A percentile compares a stretch with the other conserved stretches of the same genome.
Conservation (phyloP, 2,797 vertebrate species). For the Ceyx erithaca region DNA sequence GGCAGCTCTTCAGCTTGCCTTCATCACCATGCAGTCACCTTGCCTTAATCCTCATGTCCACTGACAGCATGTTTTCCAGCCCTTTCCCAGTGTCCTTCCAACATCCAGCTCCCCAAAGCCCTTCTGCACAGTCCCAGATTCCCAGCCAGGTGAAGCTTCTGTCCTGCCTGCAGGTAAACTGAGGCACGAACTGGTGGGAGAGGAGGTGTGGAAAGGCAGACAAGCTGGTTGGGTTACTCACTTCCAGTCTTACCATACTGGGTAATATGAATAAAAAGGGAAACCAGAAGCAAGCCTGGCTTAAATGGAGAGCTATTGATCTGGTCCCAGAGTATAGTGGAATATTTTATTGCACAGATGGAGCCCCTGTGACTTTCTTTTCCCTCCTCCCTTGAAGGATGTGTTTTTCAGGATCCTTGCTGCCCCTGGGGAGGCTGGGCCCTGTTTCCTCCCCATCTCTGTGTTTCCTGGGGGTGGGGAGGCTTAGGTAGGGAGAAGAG, state of each 20-base stretch:
- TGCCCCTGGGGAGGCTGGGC: constrained; percentile 15
- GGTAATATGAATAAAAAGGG: not conserved
- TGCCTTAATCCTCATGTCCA: not conserved
- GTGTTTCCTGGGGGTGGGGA: rapidly evolving
- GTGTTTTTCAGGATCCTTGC: constrained; percentile 49
- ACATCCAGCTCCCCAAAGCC: not conserved
- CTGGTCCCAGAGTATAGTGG: constrained; percentile 5
- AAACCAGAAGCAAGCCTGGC: not conserved
- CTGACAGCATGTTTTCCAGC: not conserved
- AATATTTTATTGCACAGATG: constrained; percentile 52
- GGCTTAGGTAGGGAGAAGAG: not conserved
- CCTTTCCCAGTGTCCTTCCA: not conserved
- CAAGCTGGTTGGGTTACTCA: not conserved
- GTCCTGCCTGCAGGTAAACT: not conserved
- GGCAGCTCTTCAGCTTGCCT: not conserved
- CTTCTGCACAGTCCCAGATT: not conserved
- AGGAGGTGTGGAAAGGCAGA: not conserved
- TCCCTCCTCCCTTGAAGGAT: constrained; percentile 10
- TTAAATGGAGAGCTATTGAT: constrained; percentile 28
- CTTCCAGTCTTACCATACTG: not conserved
- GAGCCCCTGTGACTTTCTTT: not conserved
- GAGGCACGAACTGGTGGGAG: not conserved
- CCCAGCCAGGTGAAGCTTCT: not conserved
- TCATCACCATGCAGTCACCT: not conserved
- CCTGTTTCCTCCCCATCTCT: constrained; percentile 28